Base-by-base conservation (phyloP, 2,888 invertebrate species). In the Andricus curvator region DNA sequence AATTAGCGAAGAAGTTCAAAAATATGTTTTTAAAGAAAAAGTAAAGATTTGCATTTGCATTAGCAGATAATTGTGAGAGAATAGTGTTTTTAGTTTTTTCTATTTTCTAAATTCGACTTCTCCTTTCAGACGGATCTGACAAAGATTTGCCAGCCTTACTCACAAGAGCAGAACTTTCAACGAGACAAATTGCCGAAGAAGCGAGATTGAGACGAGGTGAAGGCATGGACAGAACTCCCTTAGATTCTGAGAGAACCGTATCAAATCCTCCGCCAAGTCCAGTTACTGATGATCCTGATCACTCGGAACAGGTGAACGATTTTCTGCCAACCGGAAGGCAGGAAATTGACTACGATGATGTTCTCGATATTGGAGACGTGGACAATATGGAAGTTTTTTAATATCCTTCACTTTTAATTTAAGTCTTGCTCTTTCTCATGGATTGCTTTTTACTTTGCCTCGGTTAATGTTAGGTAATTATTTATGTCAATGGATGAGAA, bases 261-360 rank as follows among this genome's bases (percentile, higher is more conserved):
- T 95, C 95, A 2, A 97, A 97, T 93, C 97, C 97, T 68, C 97
- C 97, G 17, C 97, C 97, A 8, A 97, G 97, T 41, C 97, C 97
- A 0, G 97, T 95, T 51, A 96, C 96, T 0, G 96, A 96, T 91
- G 95, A 95, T 85, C 93, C 92, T 25, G 93, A 93, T 86, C 92
- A 92, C 80, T 85, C 91, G 20, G 92, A 92, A 80, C 88, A 82
- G 17, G 29, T 56, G 80, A 64, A 78, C 66, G 44, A 79, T 84
- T 82, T 87, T 84, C 68, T 89, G 84, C 20, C 89, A 84, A 81
- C 90, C 88, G 81, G 92, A 86, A 88, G 93, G 89, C 88, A 89
- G 84, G 83, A 91, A 92, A 88, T 92, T 91, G 83, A 93, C 67
- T 96, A 96, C 79, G 96, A 96, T 78, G 96, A 96, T 90, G 95